These are phyloP conservation scores for Acanthurus lineatus DNA, from an alignment of 2,797 vertebrate genomes.

Conservation along the genomic window DNA sequence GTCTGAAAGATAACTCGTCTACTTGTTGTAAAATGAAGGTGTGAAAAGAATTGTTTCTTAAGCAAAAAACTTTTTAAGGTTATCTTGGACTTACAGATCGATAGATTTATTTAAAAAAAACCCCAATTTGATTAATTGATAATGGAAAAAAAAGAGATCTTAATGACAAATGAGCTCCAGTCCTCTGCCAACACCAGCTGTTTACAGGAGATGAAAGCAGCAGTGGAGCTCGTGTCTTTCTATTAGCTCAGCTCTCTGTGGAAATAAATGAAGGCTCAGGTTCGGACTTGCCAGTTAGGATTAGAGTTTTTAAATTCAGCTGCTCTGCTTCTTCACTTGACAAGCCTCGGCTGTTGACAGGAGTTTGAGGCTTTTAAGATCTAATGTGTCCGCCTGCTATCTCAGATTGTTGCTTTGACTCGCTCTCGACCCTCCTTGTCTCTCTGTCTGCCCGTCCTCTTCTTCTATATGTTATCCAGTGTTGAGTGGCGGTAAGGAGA, in stretches of 20 bases:
- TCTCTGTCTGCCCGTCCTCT: constrained; percentile 27
- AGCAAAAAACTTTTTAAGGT: background rate
- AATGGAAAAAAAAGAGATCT: background rate
- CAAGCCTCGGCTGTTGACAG: constrained; percentile 49
- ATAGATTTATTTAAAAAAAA: background rate
- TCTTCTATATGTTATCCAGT: constrained; percentile 53
- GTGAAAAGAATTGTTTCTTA: background rate
- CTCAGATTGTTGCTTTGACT: constrained; percentile 55
- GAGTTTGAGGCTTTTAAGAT: constrained; percentile 57
- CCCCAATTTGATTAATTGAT: background rate
- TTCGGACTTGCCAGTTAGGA: constrained; percentile 57
- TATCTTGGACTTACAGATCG: too few species aligned
- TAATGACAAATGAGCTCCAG: background rate
- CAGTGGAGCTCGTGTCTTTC: background rate
- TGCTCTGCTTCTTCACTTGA: constrained; percentile 39
- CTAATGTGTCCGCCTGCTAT: constrained; percentile 52
- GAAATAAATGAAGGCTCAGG: constrained; percentile 49
- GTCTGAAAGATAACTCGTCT: too few species aligned
- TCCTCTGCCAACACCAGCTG: background rate
- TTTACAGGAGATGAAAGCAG: constrained; percentile 18
- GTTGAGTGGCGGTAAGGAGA: constrained; percentile 73
- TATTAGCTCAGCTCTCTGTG: background rate
- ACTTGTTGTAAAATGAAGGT: too few species aligned
- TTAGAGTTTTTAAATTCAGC: constrained; percentile 52
- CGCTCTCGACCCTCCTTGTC: constrained; percentile 24